A percentile compares a stretch with the other conserved stretches of the same genome.
phyloP scores from a whole-genome alignment of 2,888 invertebrate species.

The Anticlea derivata region DNA sequence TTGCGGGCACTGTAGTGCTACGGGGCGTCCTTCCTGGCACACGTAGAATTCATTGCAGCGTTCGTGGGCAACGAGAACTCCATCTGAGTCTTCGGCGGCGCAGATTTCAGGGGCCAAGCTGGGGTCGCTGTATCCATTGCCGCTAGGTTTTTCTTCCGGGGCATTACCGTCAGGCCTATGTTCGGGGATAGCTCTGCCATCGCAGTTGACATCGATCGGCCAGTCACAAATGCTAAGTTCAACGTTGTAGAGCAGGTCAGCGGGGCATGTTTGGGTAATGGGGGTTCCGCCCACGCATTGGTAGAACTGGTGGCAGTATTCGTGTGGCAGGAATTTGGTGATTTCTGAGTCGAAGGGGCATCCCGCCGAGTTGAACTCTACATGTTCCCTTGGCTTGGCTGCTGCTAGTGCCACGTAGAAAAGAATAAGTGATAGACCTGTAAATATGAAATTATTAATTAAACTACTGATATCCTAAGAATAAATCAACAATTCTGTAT shows the following conservation, averaged over 20 bases:
- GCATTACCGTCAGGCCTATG: conserved; percentile 1
- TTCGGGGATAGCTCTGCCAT: conserved; percentile 12
- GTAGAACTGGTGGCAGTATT: conserved; percentile 31
- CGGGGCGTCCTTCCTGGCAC: conserved; percentile 21
- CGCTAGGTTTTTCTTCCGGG: neutral
- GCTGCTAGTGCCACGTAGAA: conserved; percentile 23
- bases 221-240: conserved; percentile 29
- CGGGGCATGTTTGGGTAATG: conserved; percentile 14
- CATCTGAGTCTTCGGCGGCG: conserved; percentile 19
- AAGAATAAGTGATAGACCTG: conserved; percentile 24
- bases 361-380: conserved; percentile 16
- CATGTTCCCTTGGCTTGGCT: conserved; percentile 12
- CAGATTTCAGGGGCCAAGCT: conserved; percentile 26
- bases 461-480: too few species aligned
- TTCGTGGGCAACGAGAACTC: conserved; percentile 35
- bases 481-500: too few species aligned
- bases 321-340: conserved; percentile 16
- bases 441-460: neutral
- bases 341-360: conserved; percentile 20
- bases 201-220: conserved; percentile 26
- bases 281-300: conserved; percentile 19
- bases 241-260: conserved; percentile 18
- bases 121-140: conserved; percentile 23
- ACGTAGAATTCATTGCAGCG: conserved; percentile 33
- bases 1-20: conserved; percentile 17